Conservation (phyloP, 2,797 vertebrate genomes). For the Myotis pilosus region DNA sequence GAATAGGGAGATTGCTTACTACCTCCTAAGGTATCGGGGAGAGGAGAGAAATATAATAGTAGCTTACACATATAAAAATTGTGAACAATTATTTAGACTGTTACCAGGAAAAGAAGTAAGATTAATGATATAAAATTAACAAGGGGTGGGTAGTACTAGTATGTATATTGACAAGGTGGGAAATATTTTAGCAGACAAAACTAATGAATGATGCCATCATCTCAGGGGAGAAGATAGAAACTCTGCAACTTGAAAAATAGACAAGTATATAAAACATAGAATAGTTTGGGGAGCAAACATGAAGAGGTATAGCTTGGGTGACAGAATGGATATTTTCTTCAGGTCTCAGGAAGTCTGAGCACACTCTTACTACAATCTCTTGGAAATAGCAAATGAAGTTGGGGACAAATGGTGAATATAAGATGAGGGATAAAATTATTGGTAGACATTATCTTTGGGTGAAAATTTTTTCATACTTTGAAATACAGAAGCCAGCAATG, state of each 20-base stretch:
- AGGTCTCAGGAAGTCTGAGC: not conserved
- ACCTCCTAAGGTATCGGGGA: not conserved
- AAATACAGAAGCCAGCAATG: not conserved
- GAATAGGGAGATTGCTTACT: not conserved
- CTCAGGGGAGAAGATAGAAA: not conserved
- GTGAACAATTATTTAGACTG: not conserved
- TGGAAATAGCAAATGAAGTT: not conserved
- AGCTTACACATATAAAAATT: not conserved
- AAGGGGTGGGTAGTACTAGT: not conserved
- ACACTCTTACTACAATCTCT: not conserved
- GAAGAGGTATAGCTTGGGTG: not conserved
- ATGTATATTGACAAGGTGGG: not conserved
- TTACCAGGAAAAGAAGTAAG: not conserved
- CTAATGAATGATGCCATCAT: not conserved
- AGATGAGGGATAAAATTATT: not conserved
- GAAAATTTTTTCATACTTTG: not conserved
- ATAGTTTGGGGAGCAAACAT: not conserved
- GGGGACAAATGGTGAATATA: not conserved
- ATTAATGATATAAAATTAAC: not conserved
- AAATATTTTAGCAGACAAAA: slow-evolving; percentile 31
- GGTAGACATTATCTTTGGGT: not conserved
- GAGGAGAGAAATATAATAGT: not conserved
- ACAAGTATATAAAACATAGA: not conserved
- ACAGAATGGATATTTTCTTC: not conserved
- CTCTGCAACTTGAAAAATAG: not conserved